Base-by-base conservation (phyloP, 2,113 vertebrate species). In the Pleuronectes platessa region DNA sequence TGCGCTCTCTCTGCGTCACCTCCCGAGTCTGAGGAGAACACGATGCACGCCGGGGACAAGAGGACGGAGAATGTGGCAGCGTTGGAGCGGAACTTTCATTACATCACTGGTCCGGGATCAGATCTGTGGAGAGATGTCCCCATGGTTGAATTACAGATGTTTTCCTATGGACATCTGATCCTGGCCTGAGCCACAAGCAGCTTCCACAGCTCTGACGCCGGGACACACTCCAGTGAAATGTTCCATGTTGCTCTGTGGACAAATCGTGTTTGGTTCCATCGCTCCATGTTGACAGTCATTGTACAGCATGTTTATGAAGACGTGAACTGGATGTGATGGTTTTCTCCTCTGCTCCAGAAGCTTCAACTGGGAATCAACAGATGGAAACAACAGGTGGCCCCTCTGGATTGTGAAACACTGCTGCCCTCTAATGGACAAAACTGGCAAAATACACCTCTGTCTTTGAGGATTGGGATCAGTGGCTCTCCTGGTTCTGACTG, bases 1-100 rank as follows among this genome's bases (percentile, higher is more conserved):
- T 99, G 66, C 96, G 96, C 84, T 97, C 97, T 0, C 85, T 97
- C 11, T 97, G 96, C 0, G 87, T 96, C 91, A 97, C 95, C 5
- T 98, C 97, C 53, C 77, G 95, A 2, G 97, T 98, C 80, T 99
- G 95, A 97, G 64, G 73, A 72, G 0, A 13, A 6, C 3, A 24
- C 1, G 14, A 42, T 31, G 47, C 24, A 62, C n/a, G 60, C 82
- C 69, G 76, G 54, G 63, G 5, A 37, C 47, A 76, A 23, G 12
- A 21, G 75, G 31, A 66, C 12, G 35, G 68, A 27, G 47, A 61
- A 83, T 18, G 58, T 56, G 24, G n/a, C 7, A 68, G 68, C 31
- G 31, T 31, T 6, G 31, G 31, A 31, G 31, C 1, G 1, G 21
- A 73, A 55, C 68, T 68, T 56, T 56, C 26, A 1, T 35, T 15